Conservation (phyloP, 1,140 invertebrate species). For the Heliconius eleuchia region DNA sequence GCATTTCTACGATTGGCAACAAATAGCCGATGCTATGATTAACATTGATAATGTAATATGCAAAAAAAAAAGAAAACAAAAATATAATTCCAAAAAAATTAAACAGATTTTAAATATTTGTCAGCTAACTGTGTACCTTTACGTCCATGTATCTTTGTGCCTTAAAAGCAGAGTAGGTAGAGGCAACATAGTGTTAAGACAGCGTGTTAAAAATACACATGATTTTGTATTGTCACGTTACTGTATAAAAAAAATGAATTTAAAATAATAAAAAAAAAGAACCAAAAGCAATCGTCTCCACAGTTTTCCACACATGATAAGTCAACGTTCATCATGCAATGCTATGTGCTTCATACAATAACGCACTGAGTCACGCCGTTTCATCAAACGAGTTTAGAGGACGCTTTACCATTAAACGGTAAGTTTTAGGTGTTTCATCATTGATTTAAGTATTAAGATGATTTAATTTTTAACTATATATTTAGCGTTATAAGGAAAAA, state of each 20-base stretch:
- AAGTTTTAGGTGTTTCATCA: background rate
- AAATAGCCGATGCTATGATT: no score
- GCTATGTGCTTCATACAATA: slow-evolving; percentile 43
- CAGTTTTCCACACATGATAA: slow-evolving; percentile 35
- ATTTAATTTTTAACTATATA: background rate
- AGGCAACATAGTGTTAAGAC: no score
- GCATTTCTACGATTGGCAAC: no score
- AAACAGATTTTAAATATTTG: no score
- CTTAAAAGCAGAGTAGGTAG: no score
- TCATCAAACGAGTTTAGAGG: slow-evolving; percentile 35
- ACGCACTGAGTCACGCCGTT: slow-evolving; percentile 32
- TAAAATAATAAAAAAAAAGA: background rate
- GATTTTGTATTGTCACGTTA: no score
- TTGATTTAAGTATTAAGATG: background rate
- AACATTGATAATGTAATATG: no score
- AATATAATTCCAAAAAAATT: no score
- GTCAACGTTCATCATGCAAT: slow-evolving; percentile 44
- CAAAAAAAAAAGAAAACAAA: no score
- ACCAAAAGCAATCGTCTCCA: background rate
- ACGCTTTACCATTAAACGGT: slow-evolving; percentile 34
- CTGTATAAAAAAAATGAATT: background rate
- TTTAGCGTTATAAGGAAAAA: background rate
- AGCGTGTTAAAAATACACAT: no score
- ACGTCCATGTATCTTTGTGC: no score
- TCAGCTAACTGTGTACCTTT: no score